These are phyloP conservation scores for Salmo trutta DNA, from an alignment of 2,797 vertebrate genomes.

Conservation along the genomic window DNA sequence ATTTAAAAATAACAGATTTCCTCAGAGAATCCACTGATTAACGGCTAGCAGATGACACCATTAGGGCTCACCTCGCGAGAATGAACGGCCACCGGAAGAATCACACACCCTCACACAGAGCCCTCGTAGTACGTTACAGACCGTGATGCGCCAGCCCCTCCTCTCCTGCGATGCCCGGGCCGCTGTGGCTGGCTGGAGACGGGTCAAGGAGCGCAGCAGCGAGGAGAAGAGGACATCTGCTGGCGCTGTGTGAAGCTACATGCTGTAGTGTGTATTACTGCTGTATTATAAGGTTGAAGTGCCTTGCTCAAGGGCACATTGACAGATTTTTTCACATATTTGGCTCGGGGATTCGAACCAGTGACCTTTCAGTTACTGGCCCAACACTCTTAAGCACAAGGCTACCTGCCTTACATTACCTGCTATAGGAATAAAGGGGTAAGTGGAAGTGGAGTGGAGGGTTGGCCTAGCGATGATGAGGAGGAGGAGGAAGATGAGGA, in stretches of 20 bases:
- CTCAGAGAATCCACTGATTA: conserved; percentile 19
- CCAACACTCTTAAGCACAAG: no score
- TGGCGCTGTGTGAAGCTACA: conserved; percentile 9
- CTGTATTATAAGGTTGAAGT: no score
- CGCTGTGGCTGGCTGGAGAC: background rate
- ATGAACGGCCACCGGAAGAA: conserved; percentile 34
- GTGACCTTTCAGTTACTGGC: no score
- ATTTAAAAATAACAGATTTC: conserved; percentile 19
- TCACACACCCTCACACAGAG: conserved; percentile 34
- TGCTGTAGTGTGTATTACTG: background rate
- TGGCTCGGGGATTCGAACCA: no score
- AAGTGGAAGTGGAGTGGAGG: no score
- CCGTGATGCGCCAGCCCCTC: conserved; percentile 6
- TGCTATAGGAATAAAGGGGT: no score
- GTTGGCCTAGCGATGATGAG: no score
- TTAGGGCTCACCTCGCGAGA: conserved; percentile 41
- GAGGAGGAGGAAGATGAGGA: no score
- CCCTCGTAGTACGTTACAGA: background rate
- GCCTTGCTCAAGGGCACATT: no score
- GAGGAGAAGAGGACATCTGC: conserved; percentile 26
- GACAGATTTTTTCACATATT: no score
- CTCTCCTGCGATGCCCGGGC: conserved; percentile 1
- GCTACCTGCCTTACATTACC: no score
- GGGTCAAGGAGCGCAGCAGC: background rate
- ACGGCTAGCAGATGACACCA: conserved; percentile 4